phyloP scores from a whole-genome alignment of 2,888 invertebrate species.

The Leucophenga maculata region DNA sequence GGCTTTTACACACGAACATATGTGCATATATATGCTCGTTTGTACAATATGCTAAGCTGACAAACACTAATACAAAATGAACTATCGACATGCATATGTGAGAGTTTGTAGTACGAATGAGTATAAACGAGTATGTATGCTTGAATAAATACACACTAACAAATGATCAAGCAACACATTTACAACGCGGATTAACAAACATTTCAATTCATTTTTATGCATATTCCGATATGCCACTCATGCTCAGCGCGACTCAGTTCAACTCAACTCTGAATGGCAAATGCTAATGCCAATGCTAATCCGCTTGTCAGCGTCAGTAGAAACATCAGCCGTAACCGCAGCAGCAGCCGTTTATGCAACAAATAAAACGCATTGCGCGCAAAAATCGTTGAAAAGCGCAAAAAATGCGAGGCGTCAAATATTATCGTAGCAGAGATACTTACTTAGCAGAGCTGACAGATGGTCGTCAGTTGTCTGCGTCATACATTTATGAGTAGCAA shows the following conservation, averaged over 20 bases:
- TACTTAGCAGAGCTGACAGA: slow-evolving; percentile 39
- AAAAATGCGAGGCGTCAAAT: background rate
- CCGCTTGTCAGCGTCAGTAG: slow-evolving; percentile 31
- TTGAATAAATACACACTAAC: slow-evolving; percentile 8
- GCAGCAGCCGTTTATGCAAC: slow-evolving; percentile 10
- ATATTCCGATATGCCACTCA: slow-evolving; percentile 14
- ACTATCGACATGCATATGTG: background rate
- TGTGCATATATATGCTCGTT: too few relatives aligned
- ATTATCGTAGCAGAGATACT: slow-evolving; percentile 13
- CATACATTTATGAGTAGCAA: too few relatives aligned
- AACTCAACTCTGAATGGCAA: slow-evolving; percentile 22
- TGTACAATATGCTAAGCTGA: slow-evolving; percentile 5
- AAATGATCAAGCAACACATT: slow-evolving; percentile 23
- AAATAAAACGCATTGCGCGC: slow-evolving; percentile 3
- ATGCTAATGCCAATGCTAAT: slow-evolving; percentile 44
- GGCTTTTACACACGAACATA: background rate
- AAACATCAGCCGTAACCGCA: background rate
- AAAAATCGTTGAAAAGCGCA: slow-evolving; percentile 9
- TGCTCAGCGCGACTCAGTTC: background rate
- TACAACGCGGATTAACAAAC: slow-evolving; percentile 25
- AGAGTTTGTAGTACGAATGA: background rate
- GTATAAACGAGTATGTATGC: background rate
- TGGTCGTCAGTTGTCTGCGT: slow-evolving; percentile 23
- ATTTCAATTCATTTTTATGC: slow-evolving; percentile 25
- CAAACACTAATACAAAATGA: background rate